These are phyloP conservation scores for Cotesia glomerata DNA, from an alignment of 1,140 invertebrate species.

Conservation along the genomic window DNA sequence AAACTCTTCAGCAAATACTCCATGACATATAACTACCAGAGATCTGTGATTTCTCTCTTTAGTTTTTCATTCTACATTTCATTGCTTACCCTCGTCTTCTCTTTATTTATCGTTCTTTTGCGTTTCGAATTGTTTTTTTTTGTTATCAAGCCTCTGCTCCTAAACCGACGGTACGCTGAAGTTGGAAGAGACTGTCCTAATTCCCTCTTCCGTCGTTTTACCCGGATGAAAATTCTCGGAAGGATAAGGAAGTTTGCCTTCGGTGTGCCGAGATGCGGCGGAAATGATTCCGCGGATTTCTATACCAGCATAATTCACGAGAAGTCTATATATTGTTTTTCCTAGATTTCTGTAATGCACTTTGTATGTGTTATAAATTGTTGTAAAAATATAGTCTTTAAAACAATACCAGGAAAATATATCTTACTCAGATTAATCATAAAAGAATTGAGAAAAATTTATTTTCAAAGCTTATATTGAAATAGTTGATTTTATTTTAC, in stretches of 20 bases:
- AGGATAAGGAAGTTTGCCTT: background rate
- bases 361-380: background rate
- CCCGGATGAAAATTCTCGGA: constrained; percentile 21
- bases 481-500: too few species aligned
- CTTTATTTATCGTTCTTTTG: constrained; percentile 1
- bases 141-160: background rate
- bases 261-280: background rate
- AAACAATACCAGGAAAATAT: too few species aligned
- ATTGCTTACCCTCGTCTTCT: background rate
- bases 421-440: too few species aligned
- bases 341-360: background rate
- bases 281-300: background rate
- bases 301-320: constrained; percentile 22
- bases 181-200: constrained; percentile 29
- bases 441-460: too few species aligned
- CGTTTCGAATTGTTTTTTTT: too few species aligned
- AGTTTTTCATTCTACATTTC: background rate
- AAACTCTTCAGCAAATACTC: constrained; percentile 20
- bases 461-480: too few species aligned
- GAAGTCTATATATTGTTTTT: background rate
- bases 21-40: background rate
- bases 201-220: constrained; percentile 13
- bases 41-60: constrained; percentile 4
- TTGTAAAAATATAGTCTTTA: too few species aligned
- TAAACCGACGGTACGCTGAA: background rate